A percentile compares a stretch with the other conserved stretches of the same genome.
Conservation (phyloP, 1,140 invertebrate genomes). For the Dinoponera quadriceps region DNA sequence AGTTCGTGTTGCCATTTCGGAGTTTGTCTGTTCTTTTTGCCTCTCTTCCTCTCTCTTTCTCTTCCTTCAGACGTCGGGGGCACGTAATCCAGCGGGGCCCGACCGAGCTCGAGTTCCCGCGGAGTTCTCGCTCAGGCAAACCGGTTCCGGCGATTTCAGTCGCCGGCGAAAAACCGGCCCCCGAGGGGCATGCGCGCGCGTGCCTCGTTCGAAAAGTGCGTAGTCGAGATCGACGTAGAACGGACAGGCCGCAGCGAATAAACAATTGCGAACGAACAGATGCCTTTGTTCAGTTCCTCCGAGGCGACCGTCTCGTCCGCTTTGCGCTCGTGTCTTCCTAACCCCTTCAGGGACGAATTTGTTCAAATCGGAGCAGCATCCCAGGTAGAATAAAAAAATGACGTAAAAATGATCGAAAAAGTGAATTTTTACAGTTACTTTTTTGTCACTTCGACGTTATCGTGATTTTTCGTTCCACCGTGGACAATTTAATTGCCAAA, state of each 20-base stretch:
- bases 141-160: conserved; percentile 46
- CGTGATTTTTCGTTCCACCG: no score
- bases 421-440: no score
- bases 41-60: no score
- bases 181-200: not conserved
- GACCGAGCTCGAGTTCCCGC: conserved; percentile 20
- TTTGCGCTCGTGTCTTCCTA: no score
- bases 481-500: no score
- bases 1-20: not conserved
- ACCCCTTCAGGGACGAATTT: no score
- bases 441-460: no score
- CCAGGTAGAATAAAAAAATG: no score
- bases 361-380: no score
- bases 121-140: conserved; percentile 31
- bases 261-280: not conserved
- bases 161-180: conserved; percentile 40
- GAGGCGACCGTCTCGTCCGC: no score
- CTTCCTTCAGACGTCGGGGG: not conserved
- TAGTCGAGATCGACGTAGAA: not conserved
- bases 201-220: not conserved
- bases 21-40: not conserved
- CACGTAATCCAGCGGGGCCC: not conserved
- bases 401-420: no score
- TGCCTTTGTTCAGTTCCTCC: no score
- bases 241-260: not conserved